Evolutionary conservation across 2,888 invertebrate genomes (phyloP).

Genomic region (Dichetophora obliterata): DNA sequence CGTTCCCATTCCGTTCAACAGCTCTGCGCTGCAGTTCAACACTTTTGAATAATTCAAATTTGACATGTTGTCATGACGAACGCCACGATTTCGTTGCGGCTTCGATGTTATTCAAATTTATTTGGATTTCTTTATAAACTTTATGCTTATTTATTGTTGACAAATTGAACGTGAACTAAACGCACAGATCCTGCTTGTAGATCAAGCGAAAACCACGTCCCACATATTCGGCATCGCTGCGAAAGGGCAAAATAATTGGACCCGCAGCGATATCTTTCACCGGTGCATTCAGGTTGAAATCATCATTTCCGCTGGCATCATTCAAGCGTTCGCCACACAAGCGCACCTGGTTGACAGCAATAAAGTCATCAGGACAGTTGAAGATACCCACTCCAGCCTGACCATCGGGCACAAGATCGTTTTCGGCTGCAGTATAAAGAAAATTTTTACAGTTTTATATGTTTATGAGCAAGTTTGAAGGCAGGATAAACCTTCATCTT

Average conservation of each 20-base stretch:
- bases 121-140: not conserved
- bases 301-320: constrained; percentile 73
- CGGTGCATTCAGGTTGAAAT: constrained; percentile 78
- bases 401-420: constrained; percentile 75
- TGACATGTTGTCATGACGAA: constrained; percentile 31
- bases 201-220: constrained; percentile 79
- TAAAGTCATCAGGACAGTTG: constrained; percentile 83
- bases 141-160: not conserved
- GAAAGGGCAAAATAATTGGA: constrained; percentile 79
- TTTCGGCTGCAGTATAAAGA: constrained; percentile 71
- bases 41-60: constrained; percentile 24
- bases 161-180: constrained; percentile 46
- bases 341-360: constrained; percentile 78
- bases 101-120: constrained; percentile 50
- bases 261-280: constrained; percentile 79
- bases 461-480: not conserved
- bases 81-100: constrained; percentile 39
- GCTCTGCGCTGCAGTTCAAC: not conserved
- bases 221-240: constrained; percentile 76
- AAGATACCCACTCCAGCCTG: constrained; percentile 83
- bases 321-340: constrained; percentile 82
- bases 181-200: constrained; percentile 79
- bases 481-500: constrained; percentile 73
- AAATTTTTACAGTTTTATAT: no score
- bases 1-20: not conserved